A percentile compares a stretch with the other conserved stretches of the same genome.
phyloP scores from a whole-genome alignment of 2,888 invertebrate species.

The Diaphora mendica region DNA sequence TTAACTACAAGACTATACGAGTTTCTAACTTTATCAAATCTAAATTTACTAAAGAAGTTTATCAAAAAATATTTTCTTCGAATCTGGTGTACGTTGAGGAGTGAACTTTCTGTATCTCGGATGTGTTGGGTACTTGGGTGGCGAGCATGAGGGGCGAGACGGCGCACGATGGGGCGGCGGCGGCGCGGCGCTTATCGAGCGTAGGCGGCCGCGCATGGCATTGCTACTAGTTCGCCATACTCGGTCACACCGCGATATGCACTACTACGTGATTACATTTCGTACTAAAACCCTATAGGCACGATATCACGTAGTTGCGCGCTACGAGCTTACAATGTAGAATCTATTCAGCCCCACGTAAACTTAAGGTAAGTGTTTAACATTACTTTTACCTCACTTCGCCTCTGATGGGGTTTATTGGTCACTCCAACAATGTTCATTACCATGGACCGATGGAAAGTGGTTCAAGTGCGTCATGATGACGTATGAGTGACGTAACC shows the following conservation, averaged over 20 bases:
- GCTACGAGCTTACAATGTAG: constrained; percentile 66
- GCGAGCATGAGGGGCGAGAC: constrained; percentile 14
- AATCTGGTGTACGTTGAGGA: not conserved
- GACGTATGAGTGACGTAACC: constrained; percentile 70
- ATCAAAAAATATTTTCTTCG: not conserved
- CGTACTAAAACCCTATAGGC: constrained; percentile 55
- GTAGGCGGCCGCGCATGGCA: constrained; percentile 80
- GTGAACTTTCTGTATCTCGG: constrained; percentile 26
- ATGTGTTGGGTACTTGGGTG: constrained; percentile 27
- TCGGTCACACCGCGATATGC: constrained; percentile 66
- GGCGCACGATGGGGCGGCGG: constrained; percentile 26
- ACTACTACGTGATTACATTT: constrained; percentile 61
- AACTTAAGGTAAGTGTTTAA: constrained; percentile 65
- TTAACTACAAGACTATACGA: too few species aligned
- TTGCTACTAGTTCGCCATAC: constrained; percentile 48
- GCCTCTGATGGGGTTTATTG: constrained; percentile 16
- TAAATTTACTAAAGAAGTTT: not conserved
- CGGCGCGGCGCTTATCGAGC: constrained; percentile 74
- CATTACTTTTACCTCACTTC: constrained; percentile 19
- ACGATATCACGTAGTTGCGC: constrained; percentile 55
- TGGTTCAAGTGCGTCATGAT: constrained; percentile 66
- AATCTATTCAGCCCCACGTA: constrained; percentile 56
- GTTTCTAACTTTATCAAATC: too few species aligned
- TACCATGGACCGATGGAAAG: constrained; percentile 51
- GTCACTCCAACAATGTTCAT: constrained; percentile 40